Evolutionary conservation across 1,140 invertebrate genomes (phyloP), one percentile per base, ranked within the genome.

Genomic region (Drosophila tani): DNA sequence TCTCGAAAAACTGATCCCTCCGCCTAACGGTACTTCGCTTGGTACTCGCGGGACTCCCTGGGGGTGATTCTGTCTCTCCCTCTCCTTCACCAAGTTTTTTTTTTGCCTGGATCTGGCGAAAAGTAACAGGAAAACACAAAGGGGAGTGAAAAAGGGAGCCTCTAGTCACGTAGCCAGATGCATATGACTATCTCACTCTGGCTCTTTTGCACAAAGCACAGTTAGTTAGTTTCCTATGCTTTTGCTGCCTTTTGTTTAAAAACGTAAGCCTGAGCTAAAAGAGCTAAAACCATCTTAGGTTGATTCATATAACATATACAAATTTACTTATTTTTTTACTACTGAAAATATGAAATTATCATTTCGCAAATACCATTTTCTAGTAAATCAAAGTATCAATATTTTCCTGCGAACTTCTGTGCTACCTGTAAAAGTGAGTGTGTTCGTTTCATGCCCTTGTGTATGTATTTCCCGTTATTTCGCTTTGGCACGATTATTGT

Each of bases 1-100:
- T 24, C 38, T 69, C 38, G 79, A 83, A 81, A 81, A 84, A 90
- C 84, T 90, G 84, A 88, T 88, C 84, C 84, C 84, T 90, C 66
- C 46, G 71, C 66, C 77, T 87, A 87, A 87, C 84, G 84, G 84
- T 84, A 68, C 76, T 62, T 58, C 40, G 58, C 38, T 65, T 14
- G 40, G 27, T 47, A 45, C 47, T 19, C 59, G 41, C 55, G 32
- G 21, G 43, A 45, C 45, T 24, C 67, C 59, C 60, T 79, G 60
- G 75, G 75, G 59, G 77, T 70, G 74, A 68, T 53, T 67, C 21
- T 60, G 50, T 68, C 49, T 66, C 32, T 60, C 32, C 49, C 49
- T 63, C 57, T 67, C 53, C 64, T n/a, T 57, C 17, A 56, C 27
- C 62, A 19, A 9, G 1, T 65, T 43, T 38, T 32, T 57, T 58